A percentile compares a stretch with the other conserved stretches of the same genome.
phyloP scores from a whole-genome alignment of 2,888 invertebrate species.

The Stratiomys singularior region DNA sequence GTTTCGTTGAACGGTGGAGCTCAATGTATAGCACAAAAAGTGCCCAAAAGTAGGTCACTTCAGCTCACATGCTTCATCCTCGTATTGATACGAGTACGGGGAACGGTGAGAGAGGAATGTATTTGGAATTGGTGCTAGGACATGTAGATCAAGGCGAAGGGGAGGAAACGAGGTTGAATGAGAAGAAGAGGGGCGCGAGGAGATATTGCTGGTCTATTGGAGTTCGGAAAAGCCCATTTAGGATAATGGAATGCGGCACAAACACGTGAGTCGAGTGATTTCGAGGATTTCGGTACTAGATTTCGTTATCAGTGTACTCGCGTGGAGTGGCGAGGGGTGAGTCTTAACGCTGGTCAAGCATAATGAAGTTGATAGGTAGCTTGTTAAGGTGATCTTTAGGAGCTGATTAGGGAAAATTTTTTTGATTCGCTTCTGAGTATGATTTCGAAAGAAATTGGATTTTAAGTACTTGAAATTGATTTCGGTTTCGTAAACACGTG shows the following conservation, averaged over 20 bases:
- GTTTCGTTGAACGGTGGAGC: neutral
- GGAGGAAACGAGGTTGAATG: neutral
- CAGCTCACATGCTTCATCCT: neutral
- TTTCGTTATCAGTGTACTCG: no score
- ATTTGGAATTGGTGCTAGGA: neutral
- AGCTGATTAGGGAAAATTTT: no score
- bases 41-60: neutral
- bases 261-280: constrained; percentile 33
- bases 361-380: no score
- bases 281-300: no score
- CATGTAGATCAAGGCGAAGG: constrained; percentile 2
- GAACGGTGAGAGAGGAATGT: neutral
- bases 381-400: no score
- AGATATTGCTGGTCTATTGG: neutral
- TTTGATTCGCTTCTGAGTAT: no score
- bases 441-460: no score
- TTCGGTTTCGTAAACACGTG: no score
- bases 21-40: neutral
- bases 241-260: constrained; percentile 40
- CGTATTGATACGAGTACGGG: neutral
- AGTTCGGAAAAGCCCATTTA: constrained; percentile 16
- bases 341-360: no score
- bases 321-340: no score
- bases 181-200: neutral
- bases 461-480: no score